Base-by-base conservation (phyloP, 1,140 invertebrate species). In the Drosophila sulfurigaster region DNA sequence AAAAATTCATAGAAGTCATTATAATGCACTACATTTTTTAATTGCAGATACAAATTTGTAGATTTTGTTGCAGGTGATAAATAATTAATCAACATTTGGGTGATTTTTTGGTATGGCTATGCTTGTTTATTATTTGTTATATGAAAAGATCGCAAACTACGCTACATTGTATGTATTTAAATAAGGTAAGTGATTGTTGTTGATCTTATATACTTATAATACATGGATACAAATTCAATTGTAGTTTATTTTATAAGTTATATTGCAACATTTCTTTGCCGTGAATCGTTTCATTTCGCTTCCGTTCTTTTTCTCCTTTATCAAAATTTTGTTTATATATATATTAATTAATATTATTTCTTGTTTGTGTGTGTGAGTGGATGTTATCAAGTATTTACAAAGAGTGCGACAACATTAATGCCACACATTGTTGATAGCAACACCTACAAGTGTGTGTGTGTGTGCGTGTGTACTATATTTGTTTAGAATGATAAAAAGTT, bases 331-430 rank as follows among this genome's bases (percentile, higher is more conserved):
- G 72, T 66, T 74, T 28, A 81, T 54, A 75, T 41, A 54, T 73
- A 69, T 75, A 59, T 67, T 59, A 69, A 46, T 32, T 49, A 25
- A 28, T 49, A 49, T 49, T 25, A 25, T 25, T 49, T 20, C 10
- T 10, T 49, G 48, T 3, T 30, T 10, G 35, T 10, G 48, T 16
- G 48, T 8, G 35, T 10, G 48, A 8, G 38, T 35, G n/a, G 48
- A 41, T 68, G 66, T 82, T 82, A 82, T 64, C 65, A 79, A 67
- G 67, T 88, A 87, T 88, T 54, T 88, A 87, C 65, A 88, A 83
- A 67, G 46, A 51, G 16, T 13, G 20, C 48, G 45, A 79, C 59
- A 67, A 56, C 20, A 45, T 54, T 54, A 54, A 32, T 56, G 63
- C 64, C 66, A 51, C 54, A 68, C 45, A 32, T 35, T 10, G 10